phyloP scores from a whole-genome alignment of 2,797 vertebrate genomes.

The Microctenopoma lineatum region DNA sequence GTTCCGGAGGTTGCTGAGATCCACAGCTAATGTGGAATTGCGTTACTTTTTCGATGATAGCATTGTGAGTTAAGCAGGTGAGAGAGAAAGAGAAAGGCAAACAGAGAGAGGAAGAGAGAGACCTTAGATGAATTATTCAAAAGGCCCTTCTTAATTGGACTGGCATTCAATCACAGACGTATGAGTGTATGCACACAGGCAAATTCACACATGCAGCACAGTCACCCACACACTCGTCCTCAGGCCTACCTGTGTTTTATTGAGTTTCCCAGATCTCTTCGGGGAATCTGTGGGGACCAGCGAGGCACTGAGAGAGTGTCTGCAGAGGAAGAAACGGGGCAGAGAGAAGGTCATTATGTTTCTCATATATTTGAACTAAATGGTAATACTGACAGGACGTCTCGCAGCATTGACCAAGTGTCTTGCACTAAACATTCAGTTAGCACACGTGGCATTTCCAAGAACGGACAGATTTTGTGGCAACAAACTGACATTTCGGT shows the following conservation, averaged over 20 bases:
- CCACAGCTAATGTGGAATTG: slow-evolving; percentile 32
- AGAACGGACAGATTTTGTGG: slow-evolving; percentile 5
- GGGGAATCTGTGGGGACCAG: slow-evolving; percentile 99
- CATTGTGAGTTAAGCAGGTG: slow-evolving; percentile 49
- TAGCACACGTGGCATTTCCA: slow-evolving; percentile 23
- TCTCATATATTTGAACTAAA: neutral
- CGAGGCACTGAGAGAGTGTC: slow-evolving; percentile 98
- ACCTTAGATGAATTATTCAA: slow-evolving; percentile 52
- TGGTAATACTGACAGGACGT: slow-evolving; percentile 11
- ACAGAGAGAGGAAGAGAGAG: slow-evolving; percentile 14
- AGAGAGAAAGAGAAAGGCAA: slow-evolving; percentile 20
- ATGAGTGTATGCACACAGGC: neutral
- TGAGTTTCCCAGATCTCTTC: slow-evolving; percentile 98
- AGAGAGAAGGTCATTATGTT: slow-evolving; percentile 19
- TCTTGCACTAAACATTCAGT: slow-evolving; percentile 12
- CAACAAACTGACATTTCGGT: slow-evolving; percentile 33
- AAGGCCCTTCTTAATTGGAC: slow-evolving; percentile 63
- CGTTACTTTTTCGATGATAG: slow-evolving; percentile 60
- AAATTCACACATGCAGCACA: slow-evolving; percentile 7
- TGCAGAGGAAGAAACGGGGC: slow-evolving; percentile 61
- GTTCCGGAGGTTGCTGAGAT: slow-evolving; percentile 41
- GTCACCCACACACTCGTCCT: slow-evolving; percentile 23
- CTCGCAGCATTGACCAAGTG: slow-evolving; percentile 14
- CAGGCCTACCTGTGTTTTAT: slow-evolving; percentile 97
- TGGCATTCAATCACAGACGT: slow-evolving; percentile 45